phyloP scores from a whole-genome alignment of 2,797 vertebrate species.

The Cottoperca gobio region DNA sequence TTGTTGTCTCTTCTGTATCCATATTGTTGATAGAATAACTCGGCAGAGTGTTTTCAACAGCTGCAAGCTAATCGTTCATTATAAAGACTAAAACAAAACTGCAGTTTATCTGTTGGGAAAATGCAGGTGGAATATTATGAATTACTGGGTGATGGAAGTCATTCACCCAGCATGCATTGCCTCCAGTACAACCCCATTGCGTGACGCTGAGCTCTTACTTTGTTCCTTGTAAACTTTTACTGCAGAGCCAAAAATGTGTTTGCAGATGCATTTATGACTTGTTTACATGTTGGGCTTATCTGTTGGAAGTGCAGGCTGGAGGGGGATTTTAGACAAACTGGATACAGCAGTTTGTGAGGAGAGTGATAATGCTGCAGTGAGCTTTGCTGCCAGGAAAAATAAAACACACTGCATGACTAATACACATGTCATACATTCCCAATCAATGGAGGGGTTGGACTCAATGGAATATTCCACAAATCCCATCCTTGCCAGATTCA shows the following conservation, averaged over 20 bases:
- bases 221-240: conserved; percentile 68
- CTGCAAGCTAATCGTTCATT: not conserved
- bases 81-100: not conserved
- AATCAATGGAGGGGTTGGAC: conserved; percentile 76
- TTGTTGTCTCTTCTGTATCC: not conserved
- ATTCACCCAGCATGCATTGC: conserved; percentile 13
- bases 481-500: conserved; percentile 71
- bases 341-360: conserved; percentile 59
- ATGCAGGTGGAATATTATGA: conserved; percentile 39
- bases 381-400: conserved; percentile 80
- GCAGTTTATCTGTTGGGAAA: not conserved
- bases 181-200: conserved; percentile 40
- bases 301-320: conserved; percentile 42
- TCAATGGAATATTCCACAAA: conserved; percentile 82
- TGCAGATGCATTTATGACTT: conserved; percentile 70
- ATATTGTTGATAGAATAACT: not conserved
- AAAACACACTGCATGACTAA: conserved; percentile 80
- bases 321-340: conserved; percentile 60
- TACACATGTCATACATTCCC: conserved; percentile 80
- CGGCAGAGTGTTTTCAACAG: not conserved
- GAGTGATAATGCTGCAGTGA: conserved; percentile 64
- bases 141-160: conserved; percentile 6
- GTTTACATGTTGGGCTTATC: conserved; percentile 76
- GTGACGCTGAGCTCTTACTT: conserved; percentile 57
- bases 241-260: conserved; percentile 63